Conservation (phyloP, 2,888 invertebrate species). For the Pollenia griseotomentosa region DNA sequence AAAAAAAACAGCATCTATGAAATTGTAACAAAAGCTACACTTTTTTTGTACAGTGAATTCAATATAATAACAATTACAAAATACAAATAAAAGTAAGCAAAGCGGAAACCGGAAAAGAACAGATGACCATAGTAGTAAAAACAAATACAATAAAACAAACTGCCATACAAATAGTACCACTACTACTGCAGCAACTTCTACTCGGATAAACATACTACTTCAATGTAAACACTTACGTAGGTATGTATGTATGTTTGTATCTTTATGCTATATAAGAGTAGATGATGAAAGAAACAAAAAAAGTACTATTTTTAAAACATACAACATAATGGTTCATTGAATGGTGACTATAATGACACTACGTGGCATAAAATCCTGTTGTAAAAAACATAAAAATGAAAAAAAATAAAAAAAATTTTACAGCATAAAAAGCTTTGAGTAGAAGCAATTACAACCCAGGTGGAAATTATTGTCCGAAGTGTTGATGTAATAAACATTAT, state of each 20-base stretch:
- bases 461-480: constrained; percentile 47
- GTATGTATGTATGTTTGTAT: background rate
- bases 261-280: background rate
- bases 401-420: background rate
- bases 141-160: constrained; percentile 60
- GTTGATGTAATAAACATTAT: constrained; percentile 1
- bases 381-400: constrained; percentile 1
- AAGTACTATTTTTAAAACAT: constrained; percentile 16
- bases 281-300: constrained; percentile 15
- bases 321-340: constrained; percentile 65
- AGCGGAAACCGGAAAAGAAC: constrained; percentile 72
- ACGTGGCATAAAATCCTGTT: constrained; percentile 54
- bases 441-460: constrained; percentile 55
- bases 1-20: constrained; percentile 15
- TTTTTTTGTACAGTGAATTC: constrained; percentile 60
- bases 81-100: constrained; percentile 72
- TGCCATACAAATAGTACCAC: constrained; percentile 46
- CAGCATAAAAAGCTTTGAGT: constrained; percentile 45
- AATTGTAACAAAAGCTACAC: constrained; percentile 47
- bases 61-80: constrained; percentile 70
- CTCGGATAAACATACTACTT: constrained; percentile 37
- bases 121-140: constrained; percentile 76
- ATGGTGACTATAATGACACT: constrained; percentile 68
- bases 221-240: constrained; percentile 7
- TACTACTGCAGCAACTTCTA: too few species aligned